Base-by-base conservation (phyloP, 2,888 invertebrate species). In the Volucella inanis region DNA sequence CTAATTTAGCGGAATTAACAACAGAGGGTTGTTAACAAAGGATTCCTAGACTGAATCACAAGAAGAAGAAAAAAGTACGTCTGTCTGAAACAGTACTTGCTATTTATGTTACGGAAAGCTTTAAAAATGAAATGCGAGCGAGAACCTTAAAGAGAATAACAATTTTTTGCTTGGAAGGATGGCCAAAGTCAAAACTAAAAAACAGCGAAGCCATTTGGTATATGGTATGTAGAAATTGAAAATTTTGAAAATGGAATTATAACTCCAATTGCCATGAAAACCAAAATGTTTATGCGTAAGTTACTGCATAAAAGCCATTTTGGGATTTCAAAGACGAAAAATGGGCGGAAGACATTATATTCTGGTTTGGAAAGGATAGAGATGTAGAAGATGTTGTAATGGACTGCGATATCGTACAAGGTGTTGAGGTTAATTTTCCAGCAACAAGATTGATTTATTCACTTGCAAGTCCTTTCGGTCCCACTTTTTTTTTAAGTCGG, bases 251-350 rank as follows among this genome's bases (percentile, higher is more conserved):
- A 59, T 59, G 10, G 57, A 12, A 43, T 18, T 41, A n/a, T 43
- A 15, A 64, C 39, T 14, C 55, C 57, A 15, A 11, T 49, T 0
- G 38, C 3, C n/a, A 70, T 59, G 49, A 59, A 41, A 70, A 12
- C n/a, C 6, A 49, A 70, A 59, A 38, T 70, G 0, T 12, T 70
- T 1, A 39, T 1, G 0, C 18, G 18, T 18, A 18, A 18, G 1
- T 18, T 39, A 2, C 57, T 70, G 15, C 57, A 70, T 49, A 39
- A 70, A 47, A 49, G 49, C 12, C 57, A 59, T 18, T 59, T 57
- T 12, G 70, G 49, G 18, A 43, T 65, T 18, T 18, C 52, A 10
- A 59, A 70, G 49, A 59, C 43, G 18, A 49, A 70, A 22, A 38
- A 70, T 4, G 47, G 11, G 49, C 68, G 9, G 57, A 38, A 11